A percentile compares a stretch with the other conserved stretches of the same genome.
Conservation (phyloP, 92 coral and sea anemone genomes). For the Bergia puertoricense region DNA sequence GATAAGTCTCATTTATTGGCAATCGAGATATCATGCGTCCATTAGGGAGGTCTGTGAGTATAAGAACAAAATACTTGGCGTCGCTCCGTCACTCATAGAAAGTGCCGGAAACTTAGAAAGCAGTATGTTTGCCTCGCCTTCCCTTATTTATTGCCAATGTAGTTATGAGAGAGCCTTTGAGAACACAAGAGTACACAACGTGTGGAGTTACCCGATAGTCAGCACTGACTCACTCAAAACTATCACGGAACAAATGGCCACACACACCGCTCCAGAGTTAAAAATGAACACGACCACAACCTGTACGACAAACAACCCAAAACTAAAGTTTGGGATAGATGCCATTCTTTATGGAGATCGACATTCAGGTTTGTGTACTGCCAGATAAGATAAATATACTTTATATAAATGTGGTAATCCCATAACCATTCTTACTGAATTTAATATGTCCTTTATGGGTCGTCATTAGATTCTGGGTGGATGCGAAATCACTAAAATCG, state of each 20-base stretch:
- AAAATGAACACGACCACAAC: not conserved
- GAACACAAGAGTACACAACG: not conserved
- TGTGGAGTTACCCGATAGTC: not conserved
- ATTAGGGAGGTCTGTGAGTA: conserved; percentile 91
- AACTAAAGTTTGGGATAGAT: conserved; percentile 87
- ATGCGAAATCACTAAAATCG: not conserved
- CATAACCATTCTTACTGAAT: no score
- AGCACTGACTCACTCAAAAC: not conserved
- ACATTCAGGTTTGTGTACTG: conserved; percentile 49
- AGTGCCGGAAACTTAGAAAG: not conserved
- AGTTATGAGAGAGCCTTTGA: conserved; percentile 14
- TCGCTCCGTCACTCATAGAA: not conserved
- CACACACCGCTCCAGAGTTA: conserved; percentile 8
- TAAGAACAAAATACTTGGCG: conserved; percentile 6
- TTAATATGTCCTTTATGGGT: not conserved
- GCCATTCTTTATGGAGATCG: conserved; percentile 60
- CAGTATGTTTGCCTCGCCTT: conserved; percentile 9
- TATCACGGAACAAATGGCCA: not conserved
- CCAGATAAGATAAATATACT: not conserved
- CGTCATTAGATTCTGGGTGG: not conserved
- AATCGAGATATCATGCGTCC: conserved; percentile 64
- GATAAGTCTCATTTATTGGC: conserved; percentile 84
- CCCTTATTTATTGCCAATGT: conserved; percentile 35
- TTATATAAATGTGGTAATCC: not conserved
- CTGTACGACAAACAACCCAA: conserved; percentile 44